phyloP scores from a whole-genome alignment of 2,113 vertebrate species.

The Xenopus tropicalis region DNA sequence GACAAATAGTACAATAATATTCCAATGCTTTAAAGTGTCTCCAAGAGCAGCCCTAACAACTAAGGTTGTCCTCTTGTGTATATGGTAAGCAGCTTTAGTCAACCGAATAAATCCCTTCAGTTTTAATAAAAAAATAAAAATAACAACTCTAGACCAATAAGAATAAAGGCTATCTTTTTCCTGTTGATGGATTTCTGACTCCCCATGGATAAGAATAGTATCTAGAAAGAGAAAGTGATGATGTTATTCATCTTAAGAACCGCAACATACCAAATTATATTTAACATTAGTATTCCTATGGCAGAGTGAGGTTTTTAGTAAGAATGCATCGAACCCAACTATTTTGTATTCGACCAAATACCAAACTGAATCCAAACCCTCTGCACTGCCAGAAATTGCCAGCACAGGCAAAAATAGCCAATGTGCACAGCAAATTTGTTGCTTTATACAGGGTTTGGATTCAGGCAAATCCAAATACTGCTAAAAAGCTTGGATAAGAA shows the following conservation, averaged over 20 bases:
- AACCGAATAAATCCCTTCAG: slow-evolving; percentile 9
- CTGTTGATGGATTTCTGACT: slow-evolving; percentile 22
- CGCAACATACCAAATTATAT: slow-evolving; percentile 5
- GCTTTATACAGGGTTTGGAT: too few species aligned
- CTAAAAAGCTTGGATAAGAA: too few species aligned
- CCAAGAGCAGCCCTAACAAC: neutral
- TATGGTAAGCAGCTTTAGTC: slow-evolving; percentile 30
- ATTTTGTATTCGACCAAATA: too few species aligned
- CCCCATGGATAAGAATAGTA: slow-evolving; percentile 27
- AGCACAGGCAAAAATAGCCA: too few species aligned
- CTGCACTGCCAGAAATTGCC: too few species aligned
- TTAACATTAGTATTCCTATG: slow-evolving; percentile 19
- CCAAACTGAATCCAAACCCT: too few species aligned
- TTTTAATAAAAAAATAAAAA: neutral
- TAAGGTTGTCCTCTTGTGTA: slow-evolving; percentile 9
- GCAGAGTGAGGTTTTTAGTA: slow-evolving; percentile 14
- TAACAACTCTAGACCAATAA: slow-evolving; percentile 3
- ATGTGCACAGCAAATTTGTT: too few species aligned
- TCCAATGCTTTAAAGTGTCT: slow-evolving; percentile 17
- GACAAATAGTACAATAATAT: slow-evolving; percentile 19
- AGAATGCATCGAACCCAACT: too few species aligned
- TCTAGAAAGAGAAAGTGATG: slow-evolving; percentile 36
- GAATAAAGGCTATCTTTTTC: slow-evolving; percentile 20
- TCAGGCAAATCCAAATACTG: too few species aligned
- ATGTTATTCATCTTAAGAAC: slow-evolving; percentile 32